These are phyloP conservation scores for Frankliniella fusca DNA, from an alignment of 2,888 invertebrate genomes.

Conservation along the genomic window DNA sequence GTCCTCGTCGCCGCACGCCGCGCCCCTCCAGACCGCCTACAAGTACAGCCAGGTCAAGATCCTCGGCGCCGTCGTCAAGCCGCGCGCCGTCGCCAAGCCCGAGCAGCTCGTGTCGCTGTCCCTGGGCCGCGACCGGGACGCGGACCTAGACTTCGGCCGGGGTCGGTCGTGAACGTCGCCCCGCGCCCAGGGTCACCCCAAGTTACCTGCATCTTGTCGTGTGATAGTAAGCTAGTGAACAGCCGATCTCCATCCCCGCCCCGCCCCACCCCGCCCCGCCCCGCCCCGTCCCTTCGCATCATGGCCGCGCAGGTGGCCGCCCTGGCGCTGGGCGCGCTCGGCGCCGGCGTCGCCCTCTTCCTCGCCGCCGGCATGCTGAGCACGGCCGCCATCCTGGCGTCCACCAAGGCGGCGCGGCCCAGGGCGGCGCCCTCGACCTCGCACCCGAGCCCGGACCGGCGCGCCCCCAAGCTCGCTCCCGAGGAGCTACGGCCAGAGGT, in stretches of 20 bases:
- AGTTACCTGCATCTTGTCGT: conserved; percentile 16
- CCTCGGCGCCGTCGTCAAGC: conserved; percentile 11
- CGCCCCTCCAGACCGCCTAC: background rate
- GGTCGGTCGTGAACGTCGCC: background rate
- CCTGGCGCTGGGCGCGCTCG: conserved; percentile 2
- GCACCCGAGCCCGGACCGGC: background rate
- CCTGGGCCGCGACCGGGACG: background rate
- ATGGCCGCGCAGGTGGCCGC: background rate
- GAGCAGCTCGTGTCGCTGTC: background rate
- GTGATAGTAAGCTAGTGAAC: background rate
- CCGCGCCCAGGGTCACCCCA: background rate
- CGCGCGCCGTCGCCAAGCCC: background rate
- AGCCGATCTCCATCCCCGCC: background rate
- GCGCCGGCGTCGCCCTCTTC: background rate
- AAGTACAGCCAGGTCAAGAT: conserved; percentile 22
- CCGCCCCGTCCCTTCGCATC: background rate
- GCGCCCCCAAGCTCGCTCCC: background rate
- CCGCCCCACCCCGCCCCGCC: background rate
- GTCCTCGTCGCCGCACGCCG: background rate
- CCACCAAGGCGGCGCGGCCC: background rate
- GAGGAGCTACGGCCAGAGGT: too few species aligned
- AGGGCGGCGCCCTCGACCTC: background rate
- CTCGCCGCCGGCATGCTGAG: background rate
- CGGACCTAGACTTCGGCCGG: background rate
- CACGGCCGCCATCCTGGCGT: background rate